Percentiles rank a stretch among this genome's conserved stretches.
Conservation (phyloP, 2,113 vertebrate genomes). For the Neotragus pygmaeus region DNA sequence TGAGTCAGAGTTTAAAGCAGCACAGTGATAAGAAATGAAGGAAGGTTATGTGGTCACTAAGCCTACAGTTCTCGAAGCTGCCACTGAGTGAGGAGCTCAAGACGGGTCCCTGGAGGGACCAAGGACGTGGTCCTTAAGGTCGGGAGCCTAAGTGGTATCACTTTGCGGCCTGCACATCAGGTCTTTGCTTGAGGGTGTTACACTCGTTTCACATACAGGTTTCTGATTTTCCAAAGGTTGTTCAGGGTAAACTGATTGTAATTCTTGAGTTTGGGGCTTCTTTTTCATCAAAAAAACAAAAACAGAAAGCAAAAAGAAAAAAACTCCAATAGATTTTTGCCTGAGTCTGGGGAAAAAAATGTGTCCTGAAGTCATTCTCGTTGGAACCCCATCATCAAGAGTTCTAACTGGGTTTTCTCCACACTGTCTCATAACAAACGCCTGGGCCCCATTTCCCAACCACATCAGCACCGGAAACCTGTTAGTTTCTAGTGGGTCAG, state of each 20-base stretch:
- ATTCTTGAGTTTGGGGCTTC: neutral
- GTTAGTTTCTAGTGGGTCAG: fast-evolving
- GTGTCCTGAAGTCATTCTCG: fast-evolving
- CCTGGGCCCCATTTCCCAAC: fast-evolving
- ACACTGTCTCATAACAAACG: fast-evolving
- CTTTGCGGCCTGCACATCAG: too few species aligned
- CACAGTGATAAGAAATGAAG: fast-evolving
- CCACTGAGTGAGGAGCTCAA: neutral
- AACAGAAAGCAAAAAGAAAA: neutral
- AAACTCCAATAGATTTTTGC: neutral
- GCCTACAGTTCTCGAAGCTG: neutral
- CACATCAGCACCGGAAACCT: neutral
- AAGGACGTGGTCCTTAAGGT: fast-evolving
- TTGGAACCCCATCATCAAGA: fast-evolving
- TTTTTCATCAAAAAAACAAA: neutral
- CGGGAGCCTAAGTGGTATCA: fast-evolving
- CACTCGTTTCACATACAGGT: neutral
- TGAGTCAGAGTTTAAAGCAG: neutral
- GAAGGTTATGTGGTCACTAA: fast-evolving
- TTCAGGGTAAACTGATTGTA: neutral
- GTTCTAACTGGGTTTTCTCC: neutral
- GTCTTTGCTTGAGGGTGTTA: too few species aligned
- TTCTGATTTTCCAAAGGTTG: neutral
- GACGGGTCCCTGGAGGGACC: fast-evolving
- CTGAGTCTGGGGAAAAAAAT: neutral